Conservation (phyloP, 2,113 vertebrate genomes). For the Panthera uncia region DNA sequence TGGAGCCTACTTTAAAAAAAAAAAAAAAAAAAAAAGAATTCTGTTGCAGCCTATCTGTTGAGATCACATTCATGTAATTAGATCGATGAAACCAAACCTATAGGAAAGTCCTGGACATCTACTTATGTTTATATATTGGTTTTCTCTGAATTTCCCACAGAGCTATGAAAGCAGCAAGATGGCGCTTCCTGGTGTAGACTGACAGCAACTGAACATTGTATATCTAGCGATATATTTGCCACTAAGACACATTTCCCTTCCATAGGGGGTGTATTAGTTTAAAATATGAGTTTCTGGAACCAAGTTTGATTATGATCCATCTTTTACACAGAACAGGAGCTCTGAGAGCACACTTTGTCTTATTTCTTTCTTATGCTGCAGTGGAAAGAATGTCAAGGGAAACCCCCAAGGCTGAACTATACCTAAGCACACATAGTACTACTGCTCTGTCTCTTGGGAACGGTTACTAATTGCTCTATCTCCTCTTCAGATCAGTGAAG, state of each 20-base stretch:
- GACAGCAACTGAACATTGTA: not conserved
- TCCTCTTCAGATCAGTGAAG: not conserved
- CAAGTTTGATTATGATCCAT: not conserved
- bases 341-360: not conserved
- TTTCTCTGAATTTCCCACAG: not conserved
- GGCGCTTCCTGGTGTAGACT: not conserved
- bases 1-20: too few species aligned
- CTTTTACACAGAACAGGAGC: not conserved
- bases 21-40: not conserved
- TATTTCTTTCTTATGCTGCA: not conserved
- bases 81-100: not conserved
- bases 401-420: not conserved
- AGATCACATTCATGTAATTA: not conserved
- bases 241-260: not conserved
- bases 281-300: not conserved
- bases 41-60: not conserved
- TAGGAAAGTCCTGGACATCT: not conserved
- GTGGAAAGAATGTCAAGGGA: not conserved
- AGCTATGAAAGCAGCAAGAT: not conserved
- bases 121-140: not conserved
- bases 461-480: not conserved
- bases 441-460: not conserved
- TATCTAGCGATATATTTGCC: not conserved
- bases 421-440: not conserved
- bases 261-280: not conserved